Evolutionary conservation across 1,140 invertebrate genomes (phyloP), one percentile per base, ranked within the genome.

Genomic region (Ctenoplectra terminalis): DNA sequence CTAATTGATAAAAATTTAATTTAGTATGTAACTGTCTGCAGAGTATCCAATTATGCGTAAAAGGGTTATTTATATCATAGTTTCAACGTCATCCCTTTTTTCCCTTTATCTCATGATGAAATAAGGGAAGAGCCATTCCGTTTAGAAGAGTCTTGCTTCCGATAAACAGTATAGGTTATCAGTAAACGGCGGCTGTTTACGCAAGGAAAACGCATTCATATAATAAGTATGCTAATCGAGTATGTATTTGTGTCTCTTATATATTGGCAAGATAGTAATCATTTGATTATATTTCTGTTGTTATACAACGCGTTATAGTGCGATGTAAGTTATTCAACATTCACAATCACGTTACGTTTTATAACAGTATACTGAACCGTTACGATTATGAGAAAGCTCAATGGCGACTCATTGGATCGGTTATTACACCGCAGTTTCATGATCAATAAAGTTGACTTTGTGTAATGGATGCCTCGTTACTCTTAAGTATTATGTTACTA

Each of bases 121-220:
- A n/a, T 8, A 5, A 13, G 26, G 9, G 31, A 26, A 43, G 6
- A 15, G 2, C 34, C 34, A 26, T 64, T 64, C n/a, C 26, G 6
- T 40, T 40, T 26, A 43, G 23, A 40, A 63, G 20, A 64, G 37
- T 26, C 7, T 37, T 70, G 23, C 23, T 70, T 40, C 31, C 34
- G 34, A 15, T 40, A 50, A 52, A 52, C 15, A 54, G 31, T 70
- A 37, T 70, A 54, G 20, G 8, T 70, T 23, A 54, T 70, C 48
- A 70, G n/a, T 26, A 70, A 70, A 70, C 31, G 26, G 8, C 26
- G 4, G 15, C 17, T 50, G 48, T 70, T 70, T 54, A 70, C 34
- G 4, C 13, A n/a, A 54, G 11, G 31, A 26, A 54, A 54, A 70
- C 50, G 29, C 26, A 37, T 52, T 70, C 34, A 9, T 26, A 17